Base-by-base conservation (phyloP, 2,888 invertebrate species). In the Drosophila quinaria region DNA sequence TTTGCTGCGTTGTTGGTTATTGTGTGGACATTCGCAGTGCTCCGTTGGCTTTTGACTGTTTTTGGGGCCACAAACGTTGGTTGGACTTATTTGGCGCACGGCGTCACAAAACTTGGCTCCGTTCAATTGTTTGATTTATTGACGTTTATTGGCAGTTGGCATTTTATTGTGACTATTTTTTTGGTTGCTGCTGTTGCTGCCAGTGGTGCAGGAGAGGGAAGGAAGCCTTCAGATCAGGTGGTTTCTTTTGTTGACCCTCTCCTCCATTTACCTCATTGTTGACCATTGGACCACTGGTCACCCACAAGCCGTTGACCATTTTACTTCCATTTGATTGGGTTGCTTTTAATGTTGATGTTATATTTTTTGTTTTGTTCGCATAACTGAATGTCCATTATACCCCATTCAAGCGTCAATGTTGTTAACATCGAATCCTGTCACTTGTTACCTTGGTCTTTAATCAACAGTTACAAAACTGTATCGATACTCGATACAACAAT, bases 71-170 rank as follows among this genome's bases (percentile, higher is more conserved):
- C 22, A 60, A 29, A 61, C 52, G 68, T 41, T 80, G 54, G 70
- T 54, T 76, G 59, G 76, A 87, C 87, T 78, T 83, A 79, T 81
- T 83, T 87, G 88, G 82, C 85, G 73, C 66, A 81, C 49, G 85
- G 66, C 80, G 61, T 80, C 69, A 68, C 55, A 77, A 72, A 83
- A 80, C 66, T 80, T 85, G 88, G 88, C 86, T 75, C 73, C 76
- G 84, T 65, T 81, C 87, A 87, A 85, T 83, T 81, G 87, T 77
- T 89, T 86, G 88, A 87, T 87, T 87, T 89, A 87, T 88, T 78
- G 82, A 74, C 78, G 74, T 79, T 82, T 85, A 88, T 87, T 87
- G 88, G 88, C 83, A 89, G 75, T 84, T 89, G 90, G 79, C 88
- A 89, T 88, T 87, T 89, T 85, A 87, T 87, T 82, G 79, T 87